phyloP scores from a whole-genome alignment of 35 echinoderm and acorn worm genomes.

The Patiria miniata region DNA sequence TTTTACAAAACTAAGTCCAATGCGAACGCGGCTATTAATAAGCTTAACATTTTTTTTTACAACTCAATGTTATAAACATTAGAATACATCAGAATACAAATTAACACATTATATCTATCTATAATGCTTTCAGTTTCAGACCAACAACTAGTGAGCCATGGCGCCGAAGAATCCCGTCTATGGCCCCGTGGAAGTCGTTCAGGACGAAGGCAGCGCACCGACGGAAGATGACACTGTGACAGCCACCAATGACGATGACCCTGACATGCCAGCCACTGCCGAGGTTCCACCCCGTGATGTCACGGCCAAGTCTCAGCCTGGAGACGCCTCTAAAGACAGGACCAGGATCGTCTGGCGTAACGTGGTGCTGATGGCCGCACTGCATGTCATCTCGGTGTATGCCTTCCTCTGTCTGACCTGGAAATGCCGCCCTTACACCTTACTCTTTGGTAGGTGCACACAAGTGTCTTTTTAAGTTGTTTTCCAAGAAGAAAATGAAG shows the following conservation, averaged over 20 bases:
- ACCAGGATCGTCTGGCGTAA: slow-evolving; percentile 45
- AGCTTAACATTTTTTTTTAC: no score
- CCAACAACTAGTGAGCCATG: no score
- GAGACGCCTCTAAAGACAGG: background rate
- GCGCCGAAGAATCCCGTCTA: slow-evolving; percentile 37
- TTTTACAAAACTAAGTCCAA: no score
- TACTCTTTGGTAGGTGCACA: slow-evolving; percentile 29
- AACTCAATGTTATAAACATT: no score
- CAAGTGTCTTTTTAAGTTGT: background rate
- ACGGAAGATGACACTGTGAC: background rate
- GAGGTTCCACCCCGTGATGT: background rate
- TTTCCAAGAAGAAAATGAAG: no score
- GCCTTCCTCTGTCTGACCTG: slow-evolving; percentile 24
- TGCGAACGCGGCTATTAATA: no score
- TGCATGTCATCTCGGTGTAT: slow-evolving; percentile 42
- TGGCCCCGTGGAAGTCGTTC: background rate
- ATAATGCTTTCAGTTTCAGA: no score
- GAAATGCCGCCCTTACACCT: slow-evolving; percentile 35
- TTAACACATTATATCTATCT: no score
- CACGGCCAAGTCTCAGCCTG: background rate
- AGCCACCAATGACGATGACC: background rate
- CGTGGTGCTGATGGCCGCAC: slow-evolving; percentile 32
- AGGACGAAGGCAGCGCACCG: background rate
- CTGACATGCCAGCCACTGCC: background rate
- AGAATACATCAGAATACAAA: no score